Base-by-base conservation (phyloP, 53 echinoderm and acorn worm genomes). In the Luidia sarsii region DNA sequence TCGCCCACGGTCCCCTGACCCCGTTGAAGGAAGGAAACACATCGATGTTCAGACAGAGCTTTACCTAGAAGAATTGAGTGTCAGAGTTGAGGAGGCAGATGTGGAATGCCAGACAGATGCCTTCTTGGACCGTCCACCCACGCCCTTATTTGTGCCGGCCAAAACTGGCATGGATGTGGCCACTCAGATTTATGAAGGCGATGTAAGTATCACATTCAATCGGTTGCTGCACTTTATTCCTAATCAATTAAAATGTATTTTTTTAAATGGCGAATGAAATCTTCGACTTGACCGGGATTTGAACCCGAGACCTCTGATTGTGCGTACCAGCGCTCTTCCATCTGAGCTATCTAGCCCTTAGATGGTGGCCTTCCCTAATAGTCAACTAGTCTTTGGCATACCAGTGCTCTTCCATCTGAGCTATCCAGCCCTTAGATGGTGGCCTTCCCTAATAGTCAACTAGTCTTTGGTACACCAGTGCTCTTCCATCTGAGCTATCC, bases 11-110 rank as follows among this genome's bases (percentile, higher is more conserved):
- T 95, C 95, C 14, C 95, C 95, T 28, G 95, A 95, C 57, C 90
- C 95, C n/a, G 90, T 95, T 7, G 95, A 95, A 45, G 95, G 95
- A 15, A 82, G 95, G 29, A 95, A 92, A 55, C 95, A 95, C 86
- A 95, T 95, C 37, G 95, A 95, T 82, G 95, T 95, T 1, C 95
- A 95, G 82, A 95, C 95, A 63, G 95, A 95, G 75, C 90, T 95
- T 4, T 95, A 95, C 54, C 80, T 95, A 62, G 95, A 95, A 68
- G 95, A 95, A 34, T 69, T 95, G 5, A 95, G 95, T 38, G 95
- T 92, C 74, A 70, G 95, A 55, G 95, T 95, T 2, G 95, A 95
- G 49, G 95, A 95, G 79, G 95, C 95, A 3, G 95, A 95, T 67
- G 83, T 95, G 0, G 93, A 92, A 49, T 92, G 92, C 51, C 95